Evolutionary conservation across 2,888 invertebrate species (phyloP), one percentile per base, ranked within the genome.

Genomic region (Drosophila antonietae): DNA sequence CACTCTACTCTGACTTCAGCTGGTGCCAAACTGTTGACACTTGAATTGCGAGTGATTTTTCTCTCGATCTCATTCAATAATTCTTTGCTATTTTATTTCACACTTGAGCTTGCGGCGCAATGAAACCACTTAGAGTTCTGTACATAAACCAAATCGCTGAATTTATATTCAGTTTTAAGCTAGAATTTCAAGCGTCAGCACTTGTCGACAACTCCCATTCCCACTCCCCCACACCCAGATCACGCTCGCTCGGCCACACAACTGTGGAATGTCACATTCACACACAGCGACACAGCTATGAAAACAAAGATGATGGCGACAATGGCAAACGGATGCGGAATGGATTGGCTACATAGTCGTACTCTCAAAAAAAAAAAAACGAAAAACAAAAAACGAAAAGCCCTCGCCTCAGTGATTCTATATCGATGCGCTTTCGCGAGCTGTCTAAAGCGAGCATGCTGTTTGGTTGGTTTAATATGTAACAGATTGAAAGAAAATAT

Each of bases 101-200:
- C 77, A 81, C 80, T 88, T 57, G 49, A 76, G 68, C 46, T 60
- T 69, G 72, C 63, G 62, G 64, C 62, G 51, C 78, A 65, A 73
- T 65, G 68, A 78, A 75, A 84, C 77, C 88, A 87, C 85, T 77
- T 77, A 55, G 69, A 59, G 61, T 49, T 67, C 58, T 62, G 43
- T 28, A 46, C 41, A 65, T 68, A 53, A 75, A 68, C 62, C 59
- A 68, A 80, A 80, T 64, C 52, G 58, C 66, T 60, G 52, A 73
- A 73, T 80, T 68, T 68, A 66, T 75, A 73, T 64, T 61, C 55
- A 60, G 49, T 67, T 80, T 76, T 41, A 57, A 73, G 76, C 75
- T 80, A 73, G 68, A 73, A 80, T 81, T 86, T 75, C 64, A 69
- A 81, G 76, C 68, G 79, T 77, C 79, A 86, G 89, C 84, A 81